Evolutionary conservation across 2,113 vertebrate species (phyloP).

Genomic region (Catagonus wagneri): DNA sequence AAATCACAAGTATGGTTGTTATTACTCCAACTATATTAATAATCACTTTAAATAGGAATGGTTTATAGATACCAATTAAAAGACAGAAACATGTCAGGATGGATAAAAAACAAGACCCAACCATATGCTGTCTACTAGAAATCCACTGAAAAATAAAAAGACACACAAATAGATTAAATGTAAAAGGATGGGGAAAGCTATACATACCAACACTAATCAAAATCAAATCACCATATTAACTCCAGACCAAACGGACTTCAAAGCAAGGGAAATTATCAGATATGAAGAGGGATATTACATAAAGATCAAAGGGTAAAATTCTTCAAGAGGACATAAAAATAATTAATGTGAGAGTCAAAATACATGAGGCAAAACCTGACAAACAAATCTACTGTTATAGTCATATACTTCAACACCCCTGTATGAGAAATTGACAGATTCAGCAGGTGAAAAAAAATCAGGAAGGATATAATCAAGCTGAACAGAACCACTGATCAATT

Average conservation of each 20-base stretch:
- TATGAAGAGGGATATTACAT: not conserved
- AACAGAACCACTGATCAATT: not conserved
- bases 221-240: not conserved
- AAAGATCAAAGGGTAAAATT: not conserved
- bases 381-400: not conserved
- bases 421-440: not conserved
- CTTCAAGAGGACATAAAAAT: not conserved
- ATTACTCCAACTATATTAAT: not conserved
- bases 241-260: not conserved
- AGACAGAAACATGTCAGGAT: not conserved
- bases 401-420: not conserved
- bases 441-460: not conserved
- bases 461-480: not conserved
- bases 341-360: not conserved
- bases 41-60: not conserved
- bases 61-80: not conserved
- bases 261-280: not conserved
- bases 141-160: not conserved
- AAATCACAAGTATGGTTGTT: not conserved
- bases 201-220: not conserved
- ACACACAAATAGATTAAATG: not conserved
- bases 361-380: not conserved
- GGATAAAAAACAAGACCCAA: not conserved
- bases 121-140: not conserved
- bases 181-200: not conserved